Evolutionary conservation across 2,888 invertebrate genomes (phyloP).

Genomic region (Philopedon plagiatum): DNA sequence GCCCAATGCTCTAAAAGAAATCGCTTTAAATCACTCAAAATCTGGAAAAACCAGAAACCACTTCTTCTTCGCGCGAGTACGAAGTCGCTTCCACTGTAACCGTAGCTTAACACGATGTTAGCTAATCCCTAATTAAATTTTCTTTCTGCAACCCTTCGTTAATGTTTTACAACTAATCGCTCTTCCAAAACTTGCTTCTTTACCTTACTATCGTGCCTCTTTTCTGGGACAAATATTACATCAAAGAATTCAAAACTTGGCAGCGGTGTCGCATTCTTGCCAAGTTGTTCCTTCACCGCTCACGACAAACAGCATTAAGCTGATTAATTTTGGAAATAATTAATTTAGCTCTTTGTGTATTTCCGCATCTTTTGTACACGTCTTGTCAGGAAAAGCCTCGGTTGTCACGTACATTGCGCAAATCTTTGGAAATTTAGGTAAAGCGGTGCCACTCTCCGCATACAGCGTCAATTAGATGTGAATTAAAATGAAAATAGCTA

Average conservation of each 20-base stretch:
- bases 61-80: too few relatives aligned
- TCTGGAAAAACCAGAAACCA: too few relatives aligned
- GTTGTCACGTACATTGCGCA: slow-evolving; percentile 1
- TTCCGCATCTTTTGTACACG: slow-evolving; percentile 7
- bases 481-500: too few relatives aligned
- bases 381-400: neutral
- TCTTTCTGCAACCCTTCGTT: too few relatives aligned
- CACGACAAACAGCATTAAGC: slow-evolving; percentile 31
- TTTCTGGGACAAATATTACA: neutral
- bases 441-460: neutral
- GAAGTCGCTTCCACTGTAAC: too few relatives aligned
- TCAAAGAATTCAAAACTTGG: slow-evolving; percentile 1
- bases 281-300: slow-evolving; percentile 19
- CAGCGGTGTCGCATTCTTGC: slow-evolving; percentile 15
- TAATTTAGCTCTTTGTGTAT: slow-evolving; percentile 37
- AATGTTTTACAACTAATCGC: neutral
- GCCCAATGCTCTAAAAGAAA: too few relatives aligned
- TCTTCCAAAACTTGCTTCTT: neutral
- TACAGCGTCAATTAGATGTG: too few relatives aligned
- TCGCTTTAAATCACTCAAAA: too few relatives aligned
- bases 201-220: neutral
- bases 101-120: too few relatives aligned
- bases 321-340: slow-evolving; percentile 48
- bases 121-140: too few relatives aligned
- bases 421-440: slow-evolving; percentile 7